Conservation (phyloP, 2,888 invertebrate species). For the Stictocephala bisonia region DNA sequence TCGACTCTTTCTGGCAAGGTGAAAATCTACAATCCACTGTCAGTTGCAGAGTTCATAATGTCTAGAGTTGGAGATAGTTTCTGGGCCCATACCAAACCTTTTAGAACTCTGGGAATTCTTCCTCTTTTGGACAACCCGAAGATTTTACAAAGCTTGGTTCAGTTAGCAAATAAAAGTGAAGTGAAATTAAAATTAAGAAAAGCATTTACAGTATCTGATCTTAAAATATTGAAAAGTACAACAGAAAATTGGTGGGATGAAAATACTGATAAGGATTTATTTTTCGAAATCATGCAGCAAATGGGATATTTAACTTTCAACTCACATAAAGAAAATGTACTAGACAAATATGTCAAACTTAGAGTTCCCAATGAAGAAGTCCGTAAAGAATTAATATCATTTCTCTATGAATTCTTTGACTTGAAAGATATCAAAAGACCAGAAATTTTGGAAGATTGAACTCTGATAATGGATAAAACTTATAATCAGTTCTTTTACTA, state of each 20-base stretch:
- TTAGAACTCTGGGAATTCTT: slow-evolving; percentile 6
- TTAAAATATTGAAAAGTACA: background rate
- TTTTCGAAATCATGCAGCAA: slow-evolving; percentile 5
- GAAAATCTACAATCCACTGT: background rate
- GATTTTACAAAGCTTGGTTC: slow-evolving; percentile 4
- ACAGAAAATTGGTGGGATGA: slow-evolving; percentile 26
- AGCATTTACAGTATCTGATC: background rate
- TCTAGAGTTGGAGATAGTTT: background rate
- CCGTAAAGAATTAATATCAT: background rate
- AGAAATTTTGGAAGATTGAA: slow-evolving; percentile 4
- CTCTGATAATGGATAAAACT: background rate
- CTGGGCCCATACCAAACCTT: slow-evolving; percentile 19
- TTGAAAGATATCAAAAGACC: background rate
- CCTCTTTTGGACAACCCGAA: background rate
- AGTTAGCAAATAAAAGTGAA: slow-evolving; percentile 7
- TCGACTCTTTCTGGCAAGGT: background rate
- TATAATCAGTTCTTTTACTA: background rate
- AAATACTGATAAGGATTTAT: background rate
- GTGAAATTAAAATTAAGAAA: background rate
- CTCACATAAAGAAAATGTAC: background rate
- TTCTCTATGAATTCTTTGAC: slow-evolving; percentile 8
- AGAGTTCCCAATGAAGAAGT: slow-evolving; percentile 12
- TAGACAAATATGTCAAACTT: background rate
- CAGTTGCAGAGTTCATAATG: slow-evolving; percentile 3
- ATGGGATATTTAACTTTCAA: slow-evolving; percentile 16